Conservation (phyloP, 1,140 invertebrate genomes). For the Meteorus sp. region DNA sequence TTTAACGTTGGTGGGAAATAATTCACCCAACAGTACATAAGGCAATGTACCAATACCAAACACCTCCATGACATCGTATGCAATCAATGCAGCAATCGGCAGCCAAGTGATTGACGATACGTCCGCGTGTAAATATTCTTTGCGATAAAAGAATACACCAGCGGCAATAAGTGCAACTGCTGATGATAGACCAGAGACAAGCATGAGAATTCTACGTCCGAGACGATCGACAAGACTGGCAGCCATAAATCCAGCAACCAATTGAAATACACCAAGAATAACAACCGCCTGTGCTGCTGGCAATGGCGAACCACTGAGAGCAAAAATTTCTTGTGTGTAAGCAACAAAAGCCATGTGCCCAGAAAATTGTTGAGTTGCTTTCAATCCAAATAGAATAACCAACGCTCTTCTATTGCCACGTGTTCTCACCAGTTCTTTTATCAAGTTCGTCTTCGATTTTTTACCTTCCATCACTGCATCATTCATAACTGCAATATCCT, state of each 20-base stretch:
- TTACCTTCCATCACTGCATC: conserved; percentile 61
- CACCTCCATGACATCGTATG: conserved; percentile 46
- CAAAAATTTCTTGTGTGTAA: conserved; percentile 75
- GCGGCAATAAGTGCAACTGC: conserved; percentile 60
- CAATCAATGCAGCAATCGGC: conserved; percentile 42
- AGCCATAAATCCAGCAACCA: conserved; percentile 65
- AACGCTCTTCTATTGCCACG: conserved; percentile 67
- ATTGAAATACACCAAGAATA: conserved; percentile 69
- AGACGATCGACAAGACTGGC: conserved; percentile 70
- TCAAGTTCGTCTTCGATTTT: conserved; percentile 59
- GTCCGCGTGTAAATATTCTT: conserved; percentile 39
- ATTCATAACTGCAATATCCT: conserved; percentile 66
- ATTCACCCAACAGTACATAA: conserved; percentile 64
- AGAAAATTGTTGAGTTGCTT: conserved; percentile 75
- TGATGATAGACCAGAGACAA: conserved; percentile 64
- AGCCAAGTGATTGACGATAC: conserved; percentile 47
- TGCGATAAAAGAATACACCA: conserved; percentile 57
- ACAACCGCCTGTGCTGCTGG: conserved; percentile 62
- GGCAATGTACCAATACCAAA: conserved; percentile 64
- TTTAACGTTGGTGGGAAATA: conserved; percentile 62
- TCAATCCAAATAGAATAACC: conserved; percentile 68
- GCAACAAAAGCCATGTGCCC: conserved; percentile 77
- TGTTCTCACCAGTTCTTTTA: conserved; percentile 63
- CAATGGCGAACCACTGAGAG: conserved; percentile 63
- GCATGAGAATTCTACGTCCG: conserved; percentile 69